These are phyloP conservation scores for Petrocephalus microphthalmus DNA, from an alignment of 2,113 vertebrate species.

Conservation along the genomic window DNA sequence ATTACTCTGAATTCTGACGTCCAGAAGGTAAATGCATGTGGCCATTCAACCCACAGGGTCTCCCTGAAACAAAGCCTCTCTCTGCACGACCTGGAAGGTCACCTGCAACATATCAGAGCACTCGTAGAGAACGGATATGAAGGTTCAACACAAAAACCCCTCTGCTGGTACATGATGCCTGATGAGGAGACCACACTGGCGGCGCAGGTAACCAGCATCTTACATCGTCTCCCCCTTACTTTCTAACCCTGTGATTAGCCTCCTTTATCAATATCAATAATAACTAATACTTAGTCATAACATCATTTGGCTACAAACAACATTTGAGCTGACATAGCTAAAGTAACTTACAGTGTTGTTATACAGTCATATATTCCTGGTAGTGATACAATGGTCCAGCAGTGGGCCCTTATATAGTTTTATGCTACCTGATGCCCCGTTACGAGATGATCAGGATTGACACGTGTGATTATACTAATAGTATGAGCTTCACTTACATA, in stretches of 20 bases:
- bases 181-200: constrained; percentile 83
- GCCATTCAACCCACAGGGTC: constrained; percentile 58
- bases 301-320: not conserved
- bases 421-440: no score
- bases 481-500: no score
- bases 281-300: not conserved
- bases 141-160: constrained; percentile 43
- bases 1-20: not conserved
- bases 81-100: constrained; percentile 84
- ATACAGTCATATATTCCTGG: not conserved
- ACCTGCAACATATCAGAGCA: constrained; percentile 75
- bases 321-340: not conserved
- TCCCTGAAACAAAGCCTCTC: constrained; percentile 87
- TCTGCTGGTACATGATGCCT: constrained; percentile 86
- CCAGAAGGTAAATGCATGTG: not conserved
- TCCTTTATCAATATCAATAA: not conserved
- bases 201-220: constrained; percentile 68
- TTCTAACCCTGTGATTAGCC: not conserved
- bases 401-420: no score
- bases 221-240: not conserved
- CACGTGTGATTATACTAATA: no score
- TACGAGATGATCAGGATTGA: no score
- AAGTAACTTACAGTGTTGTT: not conserved
- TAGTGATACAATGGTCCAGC: no score
- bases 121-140: constrained; percentile 65